phyloP scores from a whole-genome alignment of 2,888 invertebrate species.

The Pterostichus niger region DNA sequence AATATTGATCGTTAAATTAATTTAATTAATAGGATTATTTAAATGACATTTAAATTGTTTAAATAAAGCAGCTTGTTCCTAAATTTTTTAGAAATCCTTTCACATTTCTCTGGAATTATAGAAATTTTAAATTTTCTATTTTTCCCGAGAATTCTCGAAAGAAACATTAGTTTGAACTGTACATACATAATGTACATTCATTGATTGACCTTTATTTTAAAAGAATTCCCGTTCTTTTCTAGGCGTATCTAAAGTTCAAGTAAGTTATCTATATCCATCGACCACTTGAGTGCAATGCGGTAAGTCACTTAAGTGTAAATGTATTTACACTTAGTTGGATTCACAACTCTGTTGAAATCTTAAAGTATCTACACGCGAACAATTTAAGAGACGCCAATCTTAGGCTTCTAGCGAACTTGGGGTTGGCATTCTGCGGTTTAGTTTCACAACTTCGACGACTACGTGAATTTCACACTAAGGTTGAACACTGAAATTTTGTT shows the following conservation, averaged over 20 bases:
- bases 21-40: too few species aligned
- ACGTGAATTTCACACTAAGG: conserved; percentile 4
- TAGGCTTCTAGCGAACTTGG: background rate
- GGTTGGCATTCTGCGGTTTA: conserved; percentile 30
- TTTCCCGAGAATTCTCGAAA: too few species aligned
- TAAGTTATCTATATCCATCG: background rate
- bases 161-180: too few species aligned
- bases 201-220: background rate
- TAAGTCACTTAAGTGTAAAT: conserved; percentile 40
- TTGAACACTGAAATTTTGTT: background rate
- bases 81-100: too few species aligned
- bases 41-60: too few species aligned
- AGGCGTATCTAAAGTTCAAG: background rate
- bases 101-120: too few species aligned
- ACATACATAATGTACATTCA: background rate
- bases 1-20: too few species aligned
- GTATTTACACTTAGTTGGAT: conserved; percentile 19
- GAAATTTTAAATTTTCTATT: too few species aligned
- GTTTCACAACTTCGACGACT: conserved; percentile 10
- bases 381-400: conserved; percentile 36
- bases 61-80: too few species aligned
- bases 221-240: background rate
- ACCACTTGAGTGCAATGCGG: conserved; percentile 15
- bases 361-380: conserved; percentile 23
- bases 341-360: conserved; percentile 26